phyloP scores from a whole-genome alignment of 2,797 vertebrate genomes.

The Poliocrania exsul region DNA sequence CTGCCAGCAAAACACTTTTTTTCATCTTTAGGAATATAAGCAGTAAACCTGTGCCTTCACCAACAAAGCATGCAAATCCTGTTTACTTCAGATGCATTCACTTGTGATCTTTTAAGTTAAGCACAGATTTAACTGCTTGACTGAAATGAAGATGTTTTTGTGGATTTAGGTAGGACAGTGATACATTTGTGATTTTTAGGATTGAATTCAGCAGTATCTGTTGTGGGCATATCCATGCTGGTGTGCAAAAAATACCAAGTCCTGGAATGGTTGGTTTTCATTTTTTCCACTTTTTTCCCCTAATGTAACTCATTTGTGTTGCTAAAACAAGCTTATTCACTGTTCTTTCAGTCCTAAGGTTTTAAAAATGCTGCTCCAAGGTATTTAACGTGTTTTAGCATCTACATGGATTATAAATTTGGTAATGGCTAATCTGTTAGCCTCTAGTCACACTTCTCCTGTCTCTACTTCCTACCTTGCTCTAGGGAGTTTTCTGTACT shows the following conservation, averaged over 20 bases:
- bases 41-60: background rate
- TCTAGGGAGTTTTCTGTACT: constrained; percentile 13
- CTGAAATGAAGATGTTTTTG: background rate
- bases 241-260: background rate
- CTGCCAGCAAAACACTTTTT: background rate
- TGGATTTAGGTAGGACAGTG: background rate
- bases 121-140: background rate
- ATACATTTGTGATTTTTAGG: background rate
- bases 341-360: background rate
- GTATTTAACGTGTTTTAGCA: background rate
- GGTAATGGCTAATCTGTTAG: background rate
- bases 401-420: background rate
- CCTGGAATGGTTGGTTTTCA: background rate
- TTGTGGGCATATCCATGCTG: background rate
- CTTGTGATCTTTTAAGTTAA: background rate
- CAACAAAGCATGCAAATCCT: background rate
- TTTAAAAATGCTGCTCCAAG: background rate
- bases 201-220: background rate
- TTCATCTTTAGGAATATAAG: background rate
- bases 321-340: background rate
- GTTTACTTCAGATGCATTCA: background rate
- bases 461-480: background rate
- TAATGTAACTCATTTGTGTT: background rate
- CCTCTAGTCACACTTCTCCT: background rate
- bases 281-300: background rate